Percentiles rank a stretch among this genome's conserved stretches.
These are phyloP conservation scores for Aegithalos caudatus DNA, from an alignment of 2,113 vertebrate species.

Conservation along the genomic window DNA sequence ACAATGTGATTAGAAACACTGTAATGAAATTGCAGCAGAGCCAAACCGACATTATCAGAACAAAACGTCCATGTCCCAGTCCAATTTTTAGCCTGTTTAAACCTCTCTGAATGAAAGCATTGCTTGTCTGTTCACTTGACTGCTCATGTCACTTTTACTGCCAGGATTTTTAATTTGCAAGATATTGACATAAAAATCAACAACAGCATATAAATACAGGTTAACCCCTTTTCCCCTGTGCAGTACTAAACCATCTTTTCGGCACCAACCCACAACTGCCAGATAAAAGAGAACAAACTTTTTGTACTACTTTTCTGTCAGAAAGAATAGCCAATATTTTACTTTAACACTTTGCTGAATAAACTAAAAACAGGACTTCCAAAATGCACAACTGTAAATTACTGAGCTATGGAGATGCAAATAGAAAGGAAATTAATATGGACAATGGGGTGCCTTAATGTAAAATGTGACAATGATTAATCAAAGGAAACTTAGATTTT, in stretches of 20 bases:
- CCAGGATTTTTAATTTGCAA: neutral
- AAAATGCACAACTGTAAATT: constrained; percentile 55
- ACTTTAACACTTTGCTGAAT: constrained; percentile 45
- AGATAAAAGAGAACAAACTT: neutral
- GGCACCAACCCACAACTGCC: neutral
- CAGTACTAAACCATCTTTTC: neutral
- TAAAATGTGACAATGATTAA: constrained; percentile 75
- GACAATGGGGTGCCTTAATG: constrained; percentile 62
- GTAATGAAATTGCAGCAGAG: neutral
- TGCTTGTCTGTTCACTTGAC: neutral
- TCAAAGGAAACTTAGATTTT: constrained; percentile 72
- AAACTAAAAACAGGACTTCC: constrained; percentile 64
- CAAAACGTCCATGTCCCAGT: neutral
- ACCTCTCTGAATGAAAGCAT: neutral
- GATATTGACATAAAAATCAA: neutral
- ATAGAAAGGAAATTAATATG: constrained; percentile 77
- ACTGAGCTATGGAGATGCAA: constrained; percentile 58
- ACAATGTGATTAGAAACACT: neutral
- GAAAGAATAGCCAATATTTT: neutral
- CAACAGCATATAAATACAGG: neutral
- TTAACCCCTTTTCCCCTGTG: neutral
- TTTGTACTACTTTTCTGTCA: neutral
- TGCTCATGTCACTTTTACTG: neutral
- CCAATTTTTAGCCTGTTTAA: neutral
- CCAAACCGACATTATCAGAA: neutral